phyloP scores from a whole-genome alignment of 2,797 vertebrate genomes.

The Sebastes melanostomus region DNA sequence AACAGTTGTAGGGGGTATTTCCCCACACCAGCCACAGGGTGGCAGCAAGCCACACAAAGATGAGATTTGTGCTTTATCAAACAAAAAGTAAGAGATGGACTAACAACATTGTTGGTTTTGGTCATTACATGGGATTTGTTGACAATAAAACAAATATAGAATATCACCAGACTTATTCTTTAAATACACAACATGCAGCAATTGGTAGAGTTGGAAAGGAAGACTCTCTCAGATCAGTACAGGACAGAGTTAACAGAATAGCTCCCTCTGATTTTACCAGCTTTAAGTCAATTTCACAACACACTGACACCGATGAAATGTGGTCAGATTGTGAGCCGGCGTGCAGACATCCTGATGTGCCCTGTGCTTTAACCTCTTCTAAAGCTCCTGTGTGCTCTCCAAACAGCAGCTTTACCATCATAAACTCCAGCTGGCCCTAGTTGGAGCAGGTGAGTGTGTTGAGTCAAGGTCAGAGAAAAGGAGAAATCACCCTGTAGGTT shows the following conservation, averaged over 20 bases:
- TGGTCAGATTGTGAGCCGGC: not conserved
- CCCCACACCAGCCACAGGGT: not conserved
- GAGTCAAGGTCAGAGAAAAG: not conserved
- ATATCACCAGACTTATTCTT: not conserved
- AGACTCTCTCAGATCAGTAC: not conserved
- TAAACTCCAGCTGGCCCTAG: not conserved
- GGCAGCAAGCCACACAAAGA: not conserved
- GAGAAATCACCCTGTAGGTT: not conserved
- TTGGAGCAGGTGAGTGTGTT: constrained; percentile 44
- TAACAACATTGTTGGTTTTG: not conserved
- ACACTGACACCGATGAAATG: not conserved
- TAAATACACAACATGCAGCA: not conserved
- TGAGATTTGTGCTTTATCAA: not conserved
- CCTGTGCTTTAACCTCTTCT: constrained; percentile 41
- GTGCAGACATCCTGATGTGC: constrained; percentile 50
- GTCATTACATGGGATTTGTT: not conserved
- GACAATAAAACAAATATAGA: not conserved
- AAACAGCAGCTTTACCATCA: constrained; percentile 29
- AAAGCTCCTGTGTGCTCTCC: constrained; percentile 42
- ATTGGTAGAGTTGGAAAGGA: not conserved
- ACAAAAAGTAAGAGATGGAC: not conserved
- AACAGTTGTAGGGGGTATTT: not conserved
- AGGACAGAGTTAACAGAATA: not conserved
- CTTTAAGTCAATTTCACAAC: not conserved
- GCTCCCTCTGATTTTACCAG: not conserved